Evolutionary conservation across 2,113 vertebrate species (phyloP), one percentile per base, ranked within the genome.

Genomic region (Microcebus griseorufus): DNA sequence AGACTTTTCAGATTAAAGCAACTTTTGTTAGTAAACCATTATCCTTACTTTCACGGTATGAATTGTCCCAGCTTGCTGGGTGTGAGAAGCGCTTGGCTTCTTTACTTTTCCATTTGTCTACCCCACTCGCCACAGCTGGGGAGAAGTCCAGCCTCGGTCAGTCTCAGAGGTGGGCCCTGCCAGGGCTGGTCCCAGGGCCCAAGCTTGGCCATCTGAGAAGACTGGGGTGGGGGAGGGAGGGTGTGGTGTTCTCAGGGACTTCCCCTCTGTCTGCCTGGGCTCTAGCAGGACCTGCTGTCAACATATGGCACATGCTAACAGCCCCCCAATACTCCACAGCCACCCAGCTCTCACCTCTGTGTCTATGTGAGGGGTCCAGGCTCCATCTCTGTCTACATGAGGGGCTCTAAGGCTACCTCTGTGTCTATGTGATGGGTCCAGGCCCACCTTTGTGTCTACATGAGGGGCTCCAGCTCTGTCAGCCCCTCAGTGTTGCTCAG

Each of bases 1-100:
- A 55, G 2, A 3, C 53, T 84, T 83, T 76, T 51, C 58, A 88
- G 25, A 89, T 95, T 84, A 92, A 79, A 93, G 85, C n/a, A 48
- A 4, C n/a, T 90, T 90, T 79, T 92, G 83, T 37, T 64, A 67
- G 67, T 80, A 25, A 89, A 53, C 6, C n/a, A 0, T n/a, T 17
- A 34, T 4, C 17, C n/a, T 67, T 51, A 29, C 78, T 55, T 13
- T 29, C 65, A 14, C 45, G 25, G 1, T 0, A 5, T 89, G 88
- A 32, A 17, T 51, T 67, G 25, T 79, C 20, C 48, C 22, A 7
- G 32, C 7, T 5, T 6, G 55, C 51, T 3, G 1, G 2, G 14
- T 9, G 22, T 13, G 55, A 51, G 64, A 79, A 48, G 23, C 5
- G 1, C 20, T 76, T 70, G 22, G 7, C 51, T n/a, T 84, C 23